Percentiles rank a stretch among this genome's conserved stretches.
Evolutionary conservation across 2,797 vertebrate genomes (phyloP).

Genomic region (Smutsia gigantea): DNA sequence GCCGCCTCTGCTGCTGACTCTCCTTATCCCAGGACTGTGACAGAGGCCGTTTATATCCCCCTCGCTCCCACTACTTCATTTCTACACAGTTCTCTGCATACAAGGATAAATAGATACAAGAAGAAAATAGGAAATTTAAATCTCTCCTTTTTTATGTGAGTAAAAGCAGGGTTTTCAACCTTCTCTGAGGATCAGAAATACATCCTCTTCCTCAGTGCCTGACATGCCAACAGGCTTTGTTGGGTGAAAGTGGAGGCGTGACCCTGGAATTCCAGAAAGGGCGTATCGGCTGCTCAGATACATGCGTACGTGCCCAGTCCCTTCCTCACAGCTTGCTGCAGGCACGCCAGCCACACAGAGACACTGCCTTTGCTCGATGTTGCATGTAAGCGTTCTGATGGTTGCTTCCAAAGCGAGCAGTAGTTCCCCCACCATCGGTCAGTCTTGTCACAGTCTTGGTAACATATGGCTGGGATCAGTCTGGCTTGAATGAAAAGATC

Average conservation of each 20-base stretch:
- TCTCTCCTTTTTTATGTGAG: background rate
- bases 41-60: rapidly evolving
- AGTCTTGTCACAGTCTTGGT: background rate
- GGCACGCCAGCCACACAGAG: rapidly evolving
- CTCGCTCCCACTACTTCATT: background rate
- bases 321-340: rapidly evolving
- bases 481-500: background rate
- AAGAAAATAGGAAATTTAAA: background rate
- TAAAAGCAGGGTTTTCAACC: background rate
- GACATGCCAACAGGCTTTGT: rapidly evolving
- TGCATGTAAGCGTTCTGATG: rapidly evolving
- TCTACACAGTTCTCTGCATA: background rate
- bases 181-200: background rate
- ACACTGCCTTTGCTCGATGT: rapidly evolving
- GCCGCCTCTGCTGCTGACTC: rapidly evolving
- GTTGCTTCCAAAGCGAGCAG: background rate
- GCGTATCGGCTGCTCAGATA: rapidly evolving
- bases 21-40: rapidly evolving
- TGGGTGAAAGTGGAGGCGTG: background rate
- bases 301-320: rapidly evolving
- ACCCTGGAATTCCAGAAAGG: rapidly evolving
- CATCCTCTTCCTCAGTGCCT: background rate
- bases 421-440: rapidly evolving
- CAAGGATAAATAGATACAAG: background rate
- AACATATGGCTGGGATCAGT: background rate